Evolutionary conservation across 2,888 invertebrate species (phyloP).

Genomic region (Yponomeuta evonymella): DNA sequence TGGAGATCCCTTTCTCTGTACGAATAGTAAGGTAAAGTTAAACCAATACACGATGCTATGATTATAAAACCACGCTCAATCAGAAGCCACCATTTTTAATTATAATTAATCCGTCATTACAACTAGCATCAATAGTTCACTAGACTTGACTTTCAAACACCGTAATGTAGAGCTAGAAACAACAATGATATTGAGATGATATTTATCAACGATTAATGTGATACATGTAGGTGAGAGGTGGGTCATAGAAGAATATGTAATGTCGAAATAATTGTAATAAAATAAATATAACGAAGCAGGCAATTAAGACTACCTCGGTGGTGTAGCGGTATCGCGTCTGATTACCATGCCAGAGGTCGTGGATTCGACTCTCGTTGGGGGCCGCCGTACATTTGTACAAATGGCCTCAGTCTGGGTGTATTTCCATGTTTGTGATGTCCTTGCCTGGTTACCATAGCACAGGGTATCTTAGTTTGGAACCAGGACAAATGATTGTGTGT

Average conservation of each 20-base stretch:
- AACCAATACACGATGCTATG: neutral
- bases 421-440: too few species aligned
- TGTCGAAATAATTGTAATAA: too few species aligned
- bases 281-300: too few species aligned
- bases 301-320: too few species aligned
- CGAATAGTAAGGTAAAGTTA: neutral
- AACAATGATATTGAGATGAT: neutral
- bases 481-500: too few species aligned
- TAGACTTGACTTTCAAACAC: neutral
- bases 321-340: too few species aligned
- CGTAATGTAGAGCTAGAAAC: neutral
- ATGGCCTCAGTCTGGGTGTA: too few species aligned
- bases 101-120: neutral
- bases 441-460: too few species aligned
- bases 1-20: neutral
- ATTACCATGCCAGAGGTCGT: too few species aligned
- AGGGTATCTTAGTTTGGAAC: too few species aligned
- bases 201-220: neutral
- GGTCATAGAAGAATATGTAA: neutral
- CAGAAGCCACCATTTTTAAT: neutral
- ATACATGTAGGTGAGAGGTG: neutral
- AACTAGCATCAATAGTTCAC: neutral
- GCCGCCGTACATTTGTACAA: too few species aligned
- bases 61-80: neutral
- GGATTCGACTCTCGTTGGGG: too few species aligned